Base-by-base conservation (phyloP, 2,888 invertebrate genomes). In the Drosophila nigritarsus region DNA sequence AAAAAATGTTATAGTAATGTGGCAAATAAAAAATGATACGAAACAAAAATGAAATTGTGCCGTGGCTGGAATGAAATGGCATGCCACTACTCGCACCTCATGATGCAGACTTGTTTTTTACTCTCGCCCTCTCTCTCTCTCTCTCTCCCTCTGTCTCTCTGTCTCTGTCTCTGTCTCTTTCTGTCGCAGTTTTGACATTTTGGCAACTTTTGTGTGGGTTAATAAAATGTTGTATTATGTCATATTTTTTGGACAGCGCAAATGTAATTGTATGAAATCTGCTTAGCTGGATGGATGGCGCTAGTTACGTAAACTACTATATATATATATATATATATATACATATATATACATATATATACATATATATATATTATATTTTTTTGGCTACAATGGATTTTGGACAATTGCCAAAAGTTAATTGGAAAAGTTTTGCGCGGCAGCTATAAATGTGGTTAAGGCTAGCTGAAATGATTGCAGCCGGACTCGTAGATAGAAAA, bases 171-270 rank as follows among this genome's bases (percentile, higher is more conserved):
- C 18, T 36, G 3, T 36, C 54, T 18, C 54, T 54, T 2, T 27
- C 18, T 11, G 24, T 9, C 5, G 2, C n/a, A 20, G 7, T 27
- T 74, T 64, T 80, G 78, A 76, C 80, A 72, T 77, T 68, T 68
- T 61, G 67, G 63, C 73, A 83, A 86, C 73, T 74, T 45, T 79
- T 75, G 78, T 80, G 74, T 65, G 87, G 87, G 85, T 87, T 85
- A 85, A 85, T 85, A 87, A 87, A 85, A 85, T 87, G 80, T 85
- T 85, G 85, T 87, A 85, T 85, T 87, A 87, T 85, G 87, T 81
- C 85, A 85, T 87, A 83, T 83, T 77, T 80, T 79, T 75, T 65
- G 80, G 78, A 78, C 73, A 80, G 80, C 65, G 69, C 65, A 84
- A 86, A 86, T 84, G 87, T 87, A 87, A 87, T 87, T 87, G 84